Percentiles rank a stretch among this genome's conserved stretches.
Conservation (phyloP, 2,113 vertebrate genomes). For the Podiceps cristatus region DNA sequence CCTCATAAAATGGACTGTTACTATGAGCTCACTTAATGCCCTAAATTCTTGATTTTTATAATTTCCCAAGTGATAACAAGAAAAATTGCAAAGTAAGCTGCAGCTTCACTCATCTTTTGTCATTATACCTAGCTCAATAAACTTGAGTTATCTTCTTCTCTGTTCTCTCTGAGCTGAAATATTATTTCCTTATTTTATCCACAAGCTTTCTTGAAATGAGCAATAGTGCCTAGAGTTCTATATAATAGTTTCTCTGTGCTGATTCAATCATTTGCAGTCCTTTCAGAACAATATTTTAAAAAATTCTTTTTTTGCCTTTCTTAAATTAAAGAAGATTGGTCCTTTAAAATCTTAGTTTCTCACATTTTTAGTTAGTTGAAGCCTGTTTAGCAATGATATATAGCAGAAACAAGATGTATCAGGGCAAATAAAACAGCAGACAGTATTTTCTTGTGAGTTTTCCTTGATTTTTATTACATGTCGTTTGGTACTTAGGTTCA, state of each 20-base stretch:
- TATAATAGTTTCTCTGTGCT: neutral
- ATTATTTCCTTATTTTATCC: constrained; percentile 8
- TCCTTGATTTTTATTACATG: neutral
- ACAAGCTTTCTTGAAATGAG: neutral
- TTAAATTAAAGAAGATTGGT: neutral
- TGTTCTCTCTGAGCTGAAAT: neutral
- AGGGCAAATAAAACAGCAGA: neutral
- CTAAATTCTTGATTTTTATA: neutral
- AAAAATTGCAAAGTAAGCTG: constrained; percentile 36
- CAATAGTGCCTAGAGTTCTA: neutral
- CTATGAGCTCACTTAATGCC: neutral
- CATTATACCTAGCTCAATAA: neutral
- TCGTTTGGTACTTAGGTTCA: neutral
- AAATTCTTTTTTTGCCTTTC: neutral
- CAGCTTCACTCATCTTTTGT: neutral
- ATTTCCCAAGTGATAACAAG: neutral
- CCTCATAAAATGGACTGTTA: neutral
- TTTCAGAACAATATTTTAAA: neutral
- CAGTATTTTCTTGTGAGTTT: neutral
- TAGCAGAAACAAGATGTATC: neutral
- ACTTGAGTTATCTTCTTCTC: neutral
- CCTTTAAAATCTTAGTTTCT: constrained; percentile 19
- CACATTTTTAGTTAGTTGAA: constrained; percentile 13
- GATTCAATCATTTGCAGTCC: neutral
- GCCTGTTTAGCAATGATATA: neutral